These are phyloP conservation scores for Anthrax anthrax DNA, from an alignment of 2,888 invertebrate genomes.

Conservation along the genomic window DNA sequence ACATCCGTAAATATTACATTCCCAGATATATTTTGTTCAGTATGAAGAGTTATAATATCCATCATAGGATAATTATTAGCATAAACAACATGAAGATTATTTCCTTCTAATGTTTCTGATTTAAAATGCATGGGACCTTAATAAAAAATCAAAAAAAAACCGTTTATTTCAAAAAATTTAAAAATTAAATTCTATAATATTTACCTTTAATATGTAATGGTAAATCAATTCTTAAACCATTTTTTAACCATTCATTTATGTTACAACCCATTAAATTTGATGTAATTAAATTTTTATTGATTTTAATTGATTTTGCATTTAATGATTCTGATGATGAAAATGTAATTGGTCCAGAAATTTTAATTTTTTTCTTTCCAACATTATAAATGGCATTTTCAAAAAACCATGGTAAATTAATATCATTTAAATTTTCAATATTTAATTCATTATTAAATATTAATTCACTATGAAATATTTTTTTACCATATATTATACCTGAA, in stretches of 20 bases:
- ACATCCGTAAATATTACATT: slow-evolving; percentile 29
- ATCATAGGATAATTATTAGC: slow-evolving; percentile 37
- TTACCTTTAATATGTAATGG: slow-evolving; percentile 19
- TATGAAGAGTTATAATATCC: slow-evolving; percentile 35
- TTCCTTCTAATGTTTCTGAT: slow-evolving; percentile 31
- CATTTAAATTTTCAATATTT: slow-evolving; percentile 24
- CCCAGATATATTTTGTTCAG: slow-evolving; percentile 33
- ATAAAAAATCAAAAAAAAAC: slow-evolving; percentile 11
- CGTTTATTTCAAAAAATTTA: too few relatives aligned
- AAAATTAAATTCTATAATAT: background rate
- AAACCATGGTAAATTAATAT: slow-evolving; percentile 25
- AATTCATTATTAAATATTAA: slow-evolving; percentile 25
- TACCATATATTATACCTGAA: slow-evolving; percentile 17
- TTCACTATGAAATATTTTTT: slow-evolving; percentile 24
- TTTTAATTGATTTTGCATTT: slow-evolving; percentile 16
- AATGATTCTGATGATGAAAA: slow-evolving; percentile 32
- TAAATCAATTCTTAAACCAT: slow-evolving; percentile 34
- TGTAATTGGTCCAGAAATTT: slow-evolving; percentile 24
- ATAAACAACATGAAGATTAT: slow-evolving; percentile 28
- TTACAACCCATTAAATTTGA: slow-evolving; percentile 29
- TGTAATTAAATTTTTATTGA: slow-evolving; percentile 22
- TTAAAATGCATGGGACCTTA: slow-evolving; percentile 34
- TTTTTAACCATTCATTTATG: slow-evolving; percentile 31
- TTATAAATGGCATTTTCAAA: slow-evolving; percentile 31
- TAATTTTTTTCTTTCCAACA: slow-evolving; percentile 18